Percentiles rank a stretch among this genome's conserved stretches.
Conservation (phyloP, 2,888 invertebrate genomes). For the Ormyrus nitidulus region DNA sequence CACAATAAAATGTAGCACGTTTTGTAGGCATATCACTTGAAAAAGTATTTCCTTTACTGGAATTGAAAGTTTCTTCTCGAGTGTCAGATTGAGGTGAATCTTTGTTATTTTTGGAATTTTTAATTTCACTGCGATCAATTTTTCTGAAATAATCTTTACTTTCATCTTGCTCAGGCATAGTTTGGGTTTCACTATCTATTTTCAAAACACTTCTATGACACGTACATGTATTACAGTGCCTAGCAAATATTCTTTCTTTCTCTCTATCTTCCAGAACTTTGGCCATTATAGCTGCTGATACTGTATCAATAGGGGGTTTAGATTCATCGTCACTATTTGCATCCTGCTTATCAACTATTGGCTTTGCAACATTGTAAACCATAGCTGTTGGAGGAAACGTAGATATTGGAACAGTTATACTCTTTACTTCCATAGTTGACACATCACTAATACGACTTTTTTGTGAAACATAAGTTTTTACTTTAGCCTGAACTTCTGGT, state of each 20-base stretch:
- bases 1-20: slow-evolving; percentile 49
- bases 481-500: slow-evolving; percentile 92
- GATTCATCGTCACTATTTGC: slow-evolving; percentile 77
- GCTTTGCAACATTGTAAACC: slow-evolving; percentile 79
- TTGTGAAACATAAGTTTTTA: slow-evolving; percentile 85
- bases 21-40: slow-evolving; percentile 44
- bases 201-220: slow-evolving; percentile 77
- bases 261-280: slow-evolving; percentile 93
- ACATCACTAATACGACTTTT: slow-evolving; percentile 78
- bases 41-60: slow-evolving; percentile 58
- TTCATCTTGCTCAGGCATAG: slow-evolving; percentile 52
- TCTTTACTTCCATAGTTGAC: slow-evolving; percentile 78
- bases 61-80: slow-evolving; percentile 57
- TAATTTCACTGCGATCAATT: slow-evolving; percentile 40
- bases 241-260: slow-evolving; percentile 85
- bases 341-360: slow-evolving; percentile 70
- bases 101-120: slow-evolving; percentile 55
- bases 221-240: slow-evolving; percentile 90
- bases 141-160: slow-evolving; percentile 51
- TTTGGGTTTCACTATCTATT: slow-evolving; percentile 71
- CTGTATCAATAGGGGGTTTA: slow-evolving; percentile 83
- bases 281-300: slow-evolving; percentile 93
- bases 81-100: slow-evolving; percentile 57
- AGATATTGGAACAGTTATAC: slow-evolving; percentile 85
- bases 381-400: slow-evolving; percentile 91